Evolutionary conservation across 2,113 vertebrate species (phyloP).

Genomic region (Rhinopomastus cyanomelas): DNA sequence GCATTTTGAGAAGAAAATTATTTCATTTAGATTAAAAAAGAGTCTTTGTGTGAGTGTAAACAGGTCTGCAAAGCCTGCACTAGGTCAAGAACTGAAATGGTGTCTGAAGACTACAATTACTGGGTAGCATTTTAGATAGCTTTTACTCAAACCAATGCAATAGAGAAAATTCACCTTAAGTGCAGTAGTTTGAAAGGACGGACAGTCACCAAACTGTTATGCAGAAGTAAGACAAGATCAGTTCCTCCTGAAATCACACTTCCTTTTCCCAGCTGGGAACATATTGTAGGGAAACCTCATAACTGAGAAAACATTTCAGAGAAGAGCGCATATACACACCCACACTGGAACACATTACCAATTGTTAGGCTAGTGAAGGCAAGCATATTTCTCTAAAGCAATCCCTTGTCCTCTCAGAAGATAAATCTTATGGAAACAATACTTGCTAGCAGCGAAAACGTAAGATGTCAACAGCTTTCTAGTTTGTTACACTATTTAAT

Average conservation of each 20-base stretch:
- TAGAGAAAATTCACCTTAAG: conserved; percentile 20
- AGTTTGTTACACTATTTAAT: conserved; percentile 3
- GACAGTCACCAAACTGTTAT: conserved; percentile 16
- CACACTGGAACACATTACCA: conserved; percentile 26
- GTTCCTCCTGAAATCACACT: conserved; percentile 13
- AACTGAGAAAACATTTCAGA: conserved; percentile 33
- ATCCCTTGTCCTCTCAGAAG: conserved; percentile 10
- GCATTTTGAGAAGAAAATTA: neutral
- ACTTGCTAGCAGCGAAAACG: conserved; percentile 12
- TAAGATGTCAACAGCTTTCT: conserved; percentile 31
- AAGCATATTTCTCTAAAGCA: conserved; percentile 37
- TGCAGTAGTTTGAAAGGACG: neutral
- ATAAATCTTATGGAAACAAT: conserved; percentile 53
- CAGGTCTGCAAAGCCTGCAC: neutral
- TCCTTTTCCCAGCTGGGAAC: conserved; percentile 16
- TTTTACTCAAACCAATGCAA: neutral
- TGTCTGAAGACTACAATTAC: conserved; percentile 10
- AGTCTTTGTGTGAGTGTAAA: neutral
- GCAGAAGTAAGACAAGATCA: conserved; percentile 47
- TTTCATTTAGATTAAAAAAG: neutral
- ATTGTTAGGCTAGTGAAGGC: conserved; percentile 34
- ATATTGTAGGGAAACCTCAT: neutral
- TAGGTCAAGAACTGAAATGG: neutral
- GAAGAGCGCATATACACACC: neutral
- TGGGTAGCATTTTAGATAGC: conserved; percentile 6